phyloP scores from a whole-genome alignment of 37 sponge, comb jelly and placozoan species.

The Theonella swinhoei region DNA sequence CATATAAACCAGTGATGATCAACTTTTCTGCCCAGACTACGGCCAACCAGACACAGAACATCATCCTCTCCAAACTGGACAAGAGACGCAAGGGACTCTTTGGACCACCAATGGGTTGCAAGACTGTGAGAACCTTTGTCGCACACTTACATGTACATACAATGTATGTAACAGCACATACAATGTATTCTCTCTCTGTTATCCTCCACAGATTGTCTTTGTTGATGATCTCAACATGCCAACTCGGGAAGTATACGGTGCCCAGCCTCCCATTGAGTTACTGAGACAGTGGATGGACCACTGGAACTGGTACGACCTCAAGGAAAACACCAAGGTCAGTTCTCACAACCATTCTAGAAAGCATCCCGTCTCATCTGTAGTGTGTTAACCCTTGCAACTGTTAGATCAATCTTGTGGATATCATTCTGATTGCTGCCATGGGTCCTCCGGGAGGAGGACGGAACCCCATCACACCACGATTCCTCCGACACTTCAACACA shows the following conservation, averaged over 20 bases:
- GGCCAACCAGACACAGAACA: conserved; percentile 98
- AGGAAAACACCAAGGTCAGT: conserved; percentile 57
- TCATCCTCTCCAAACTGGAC: conserved; percentile 97
- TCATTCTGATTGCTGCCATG: conserved; percentile 92
- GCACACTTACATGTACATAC: neutral
- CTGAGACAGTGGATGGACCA: conserved; percentile 97
- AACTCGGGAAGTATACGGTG: conserved; percentile 91
- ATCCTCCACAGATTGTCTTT: conserved; percentile 85
- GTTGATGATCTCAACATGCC: conserved; percentile 99
- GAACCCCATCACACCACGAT: conserved; percentile 93
- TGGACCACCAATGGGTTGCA: conserved; percentile 97
- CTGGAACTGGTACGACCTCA: conserved; percentile 93
- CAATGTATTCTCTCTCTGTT: neutral
- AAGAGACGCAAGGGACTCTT: conserved; percentile 97
- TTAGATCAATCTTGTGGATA: conserved; percentile 89
- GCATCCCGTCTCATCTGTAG: neutral
- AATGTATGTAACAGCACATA: neutral
- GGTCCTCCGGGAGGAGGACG: conserved; percentile 98
- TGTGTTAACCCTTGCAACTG: conserved; percentile 1
- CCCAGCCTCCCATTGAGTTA: conserved; percentile 98
- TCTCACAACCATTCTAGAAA: neutral
- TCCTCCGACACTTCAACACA: conserved; percentile 95
- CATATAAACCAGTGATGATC: conserved; percentile 95
- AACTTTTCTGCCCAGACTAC: conserved; percentile 98
- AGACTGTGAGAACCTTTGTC: conserved; percentile 62